Evolutionary conservation across 2,113 vertebrate genomes (phyloP).

Genomic region (rat (Rattus norvegicus)): DNA sequence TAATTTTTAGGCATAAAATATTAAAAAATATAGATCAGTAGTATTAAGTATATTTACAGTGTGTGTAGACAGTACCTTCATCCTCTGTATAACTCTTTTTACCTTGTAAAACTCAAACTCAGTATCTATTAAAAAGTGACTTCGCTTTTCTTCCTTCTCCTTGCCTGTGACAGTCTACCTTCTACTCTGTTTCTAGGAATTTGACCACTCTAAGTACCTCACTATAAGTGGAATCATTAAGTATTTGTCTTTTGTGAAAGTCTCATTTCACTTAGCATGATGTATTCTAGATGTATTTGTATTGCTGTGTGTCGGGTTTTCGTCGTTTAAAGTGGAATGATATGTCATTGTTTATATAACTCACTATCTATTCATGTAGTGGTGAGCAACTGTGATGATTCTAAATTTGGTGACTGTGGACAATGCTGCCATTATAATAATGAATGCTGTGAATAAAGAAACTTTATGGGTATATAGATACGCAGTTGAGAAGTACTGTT

Average conservation of each 20-base stretch:
- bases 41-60: background rate
- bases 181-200: background rate
- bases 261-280: background rate
- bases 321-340: background rate
- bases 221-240: background rate
- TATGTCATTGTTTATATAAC: background rate
- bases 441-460: background rate
- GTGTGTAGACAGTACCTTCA: background rate
- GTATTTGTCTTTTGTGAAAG: background rate
- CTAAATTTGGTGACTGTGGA: background rate
- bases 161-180: background rate
- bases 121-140: background rate
- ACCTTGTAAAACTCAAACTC: background rate
- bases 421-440: background rate
- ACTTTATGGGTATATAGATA: background rate
- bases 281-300: background rate
- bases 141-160: background rate
- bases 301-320: background rate
- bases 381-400: background rate
- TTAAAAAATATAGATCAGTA: background rate
- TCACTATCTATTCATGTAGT: background rate
- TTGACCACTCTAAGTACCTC: background rate
- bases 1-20: background rate
- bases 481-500: background rate
- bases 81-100: background rate